Base-by-base conservation (phyloP, 2,888 invertebrate species). In the Amiota mariae region DNA sequence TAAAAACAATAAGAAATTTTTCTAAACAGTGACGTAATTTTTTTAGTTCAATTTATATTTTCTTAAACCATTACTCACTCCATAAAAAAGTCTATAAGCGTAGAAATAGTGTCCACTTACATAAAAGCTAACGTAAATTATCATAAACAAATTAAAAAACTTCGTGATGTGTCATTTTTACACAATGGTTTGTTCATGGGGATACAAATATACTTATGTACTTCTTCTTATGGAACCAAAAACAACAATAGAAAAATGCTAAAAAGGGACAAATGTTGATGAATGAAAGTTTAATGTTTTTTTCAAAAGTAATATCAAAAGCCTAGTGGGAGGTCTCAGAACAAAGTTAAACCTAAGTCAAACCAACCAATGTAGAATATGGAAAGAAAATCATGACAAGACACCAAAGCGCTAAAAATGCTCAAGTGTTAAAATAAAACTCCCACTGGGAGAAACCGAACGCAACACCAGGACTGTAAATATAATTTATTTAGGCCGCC, bases 111-210 rank as follows among this genome's bases (percentile, higher is more conserved):
- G 81, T 78, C 81, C 72, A 63, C 36, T 49, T 54, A 61, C 67
- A 81, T 80, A 75, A 74, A 71, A 78, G 79, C 81, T 82, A 78
- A 75, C 86, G 78, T 81, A 87, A 82, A 87, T 88, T 87, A 88
- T 85, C 86, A 87, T 87, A 87, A 88, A 81, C 87, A 88, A 88
- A 88, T 88, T 87, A 88, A 81, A 88, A 81, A 85, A 85, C 79
- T 86, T 86, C 81, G 78, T 82, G 80, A 81, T 81, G 79, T 85
- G 85, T 84, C 85, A 81, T 78, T 82, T 85, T 82, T 79, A 80
- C 79, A 79, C 79, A 79, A 70, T 67, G 24, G 24, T 24, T 24
- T 36, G 36, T 77, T 54, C 11, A 70, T 15, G 73, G 63, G 36
- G 36, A 48, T 70, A 24, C 6, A 36, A 36, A 36, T 36, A 36